Percentiles rank a stretch among this genome's conserved stretches.
phyloP scores from a whole-genome alignment of 1,140 invertebrate species.

The Dryas iulia region DNA sequence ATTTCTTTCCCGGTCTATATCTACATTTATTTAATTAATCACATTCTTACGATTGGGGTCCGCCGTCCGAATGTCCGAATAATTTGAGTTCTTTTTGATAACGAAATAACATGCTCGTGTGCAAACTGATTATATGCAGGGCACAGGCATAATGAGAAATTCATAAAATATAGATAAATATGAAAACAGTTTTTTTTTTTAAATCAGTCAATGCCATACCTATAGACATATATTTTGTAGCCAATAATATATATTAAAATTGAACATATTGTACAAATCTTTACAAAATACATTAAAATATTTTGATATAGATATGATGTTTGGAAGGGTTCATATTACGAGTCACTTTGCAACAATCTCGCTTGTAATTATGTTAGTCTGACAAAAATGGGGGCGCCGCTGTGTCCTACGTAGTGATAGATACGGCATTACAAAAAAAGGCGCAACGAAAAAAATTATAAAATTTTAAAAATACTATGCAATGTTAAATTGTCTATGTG shows the following conservation, averaged over 20 bases:
- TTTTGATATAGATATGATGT: conserved; percentile 51
- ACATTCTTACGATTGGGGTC: conserved; percentile 73
- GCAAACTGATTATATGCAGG: not conserved
- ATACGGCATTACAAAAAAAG: conserved; percentile 25
- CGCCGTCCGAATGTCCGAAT: conserved; percentile 69
- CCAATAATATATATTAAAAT: not conserved
- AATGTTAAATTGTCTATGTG: not conserved
- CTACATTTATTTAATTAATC: conserved; percentile 78
- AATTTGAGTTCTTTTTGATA: conserved; percentile 57
- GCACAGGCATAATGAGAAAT: not conserved
- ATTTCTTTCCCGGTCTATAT: conserved; percentile 72
- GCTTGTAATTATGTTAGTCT: conserved; percentile 73
- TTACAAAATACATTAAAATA: conserved; percentile 24
- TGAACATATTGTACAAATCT: not conserved
- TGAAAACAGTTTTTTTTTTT: too few relatives aligned
- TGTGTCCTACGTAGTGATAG: conserved; percentile 32
- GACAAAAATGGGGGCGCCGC: conserved; percentile 58
- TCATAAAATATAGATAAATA: not conserved
- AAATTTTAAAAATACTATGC: not conserved
- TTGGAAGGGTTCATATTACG: conserved; percentile 69
- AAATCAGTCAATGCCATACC: too few relatives aligned
- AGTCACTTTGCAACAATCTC: conserved; percentile 76
- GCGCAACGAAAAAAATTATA: not conserved
- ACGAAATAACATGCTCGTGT: conserved; percentile 17
- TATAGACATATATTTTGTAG: too few relatives aligned